Evolutionary conservation across 2,797 vertebrate species (phyloP).

Genomic region (Chrysocyon brachyurus): DNA sequence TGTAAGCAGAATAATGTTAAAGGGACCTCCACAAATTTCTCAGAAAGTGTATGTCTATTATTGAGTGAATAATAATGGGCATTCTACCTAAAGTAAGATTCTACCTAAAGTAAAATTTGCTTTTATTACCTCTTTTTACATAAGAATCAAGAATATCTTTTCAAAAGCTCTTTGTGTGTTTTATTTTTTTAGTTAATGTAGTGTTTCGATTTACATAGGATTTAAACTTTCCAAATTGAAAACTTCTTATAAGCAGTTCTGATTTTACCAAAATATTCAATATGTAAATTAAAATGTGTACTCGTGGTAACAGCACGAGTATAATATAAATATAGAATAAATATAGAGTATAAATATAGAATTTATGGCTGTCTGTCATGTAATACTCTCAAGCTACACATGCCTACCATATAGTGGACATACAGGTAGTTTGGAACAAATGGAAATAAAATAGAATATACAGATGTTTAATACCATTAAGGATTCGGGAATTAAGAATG

Average conservation of each 20-base stretch:
- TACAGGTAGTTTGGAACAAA: not conserved
- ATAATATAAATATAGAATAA: not conserved
- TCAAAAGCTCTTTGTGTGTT: not conserved
- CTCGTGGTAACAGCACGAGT: not conserved
- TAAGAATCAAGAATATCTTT: not conserved
- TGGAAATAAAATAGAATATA: not conserved
- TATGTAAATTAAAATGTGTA: not conserved
- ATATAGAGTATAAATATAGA: not conserved
- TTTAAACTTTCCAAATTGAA: not conserved
- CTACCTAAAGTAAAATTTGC: not conserved
- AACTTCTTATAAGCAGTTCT: not conserved
- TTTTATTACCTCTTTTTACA: constrained; percentile 13
- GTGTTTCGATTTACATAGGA: not conserved
- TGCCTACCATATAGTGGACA: not conserved
- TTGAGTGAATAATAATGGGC: not conserved
- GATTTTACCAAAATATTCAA: not conserved
- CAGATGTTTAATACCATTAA: not conserved
- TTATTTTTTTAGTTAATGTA: constrained; percentile 16
- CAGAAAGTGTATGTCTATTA: not conserved
- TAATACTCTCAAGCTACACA: not conserved
- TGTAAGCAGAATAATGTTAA: not conserved
- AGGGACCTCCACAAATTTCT: not conserved
- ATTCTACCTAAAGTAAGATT: not conserved
- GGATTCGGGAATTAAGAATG: not conserved
- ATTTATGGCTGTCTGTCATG: not conserved